Percentiles rank a stretch among this genome's conserved stretches.
phyloP scores from a whole-genome alignment of 2,797 vertebrate genomes.

The Helicolenus hilgendorfi region DNA sequence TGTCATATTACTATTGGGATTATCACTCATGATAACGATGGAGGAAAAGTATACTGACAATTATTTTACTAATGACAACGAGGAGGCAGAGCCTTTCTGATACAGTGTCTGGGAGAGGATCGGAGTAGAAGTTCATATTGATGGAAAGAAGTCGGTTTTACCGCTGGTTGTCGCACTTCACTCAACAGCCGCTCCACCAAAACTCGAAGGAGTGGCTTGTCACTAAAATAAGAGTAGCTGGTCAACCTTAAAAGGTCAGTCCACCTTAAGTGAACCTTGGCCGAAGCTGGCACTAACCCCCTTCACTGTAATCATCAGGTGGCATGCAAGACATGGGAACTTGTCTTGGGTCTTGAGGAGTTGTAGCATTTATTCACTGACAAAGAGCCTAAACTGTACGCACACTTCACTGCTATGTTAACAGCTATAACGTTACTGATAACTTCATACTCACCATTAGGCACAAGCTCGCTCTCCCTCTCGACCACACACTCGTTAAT shows the following conservation, averaged over 20 bases:
- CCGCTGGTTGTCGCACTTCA: too few species aligned
- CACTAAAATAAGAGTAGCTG: too few species aligned
- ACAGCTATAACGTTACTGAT: too few species aligned
- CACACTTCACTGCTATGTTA: too few species aligned
- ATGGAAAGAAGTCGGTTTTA: not conserved
- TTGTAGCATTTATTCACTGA: not conserved
- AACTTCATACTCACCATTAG: too few species aligned
- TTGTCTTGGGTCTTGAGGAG: not conserved
- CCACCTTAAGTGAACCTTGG: too few species aligned
- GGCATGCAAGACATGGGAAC: not conserved
- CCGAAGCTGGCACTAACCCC: too few species aligned
- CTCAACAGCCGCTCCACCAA: too few species aligned
- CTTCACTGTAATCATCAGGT: not conserved
- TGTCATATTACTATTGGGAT: not conserved
- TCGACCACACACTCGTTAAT: accelerated
- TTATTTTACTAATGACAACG: not conserved
- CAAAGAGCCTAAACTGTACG: not conserved
- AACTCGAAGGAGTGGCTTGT: too few species aligned
- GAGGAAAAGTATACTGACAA: not conserved
- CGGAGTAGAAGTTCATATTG: not conserved
- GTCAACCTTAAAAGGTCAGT: too few species aligned
- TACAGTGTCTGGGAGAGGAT: not conserved
- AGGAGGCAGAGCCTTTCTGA: not conserved
- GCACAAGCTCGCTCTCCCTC: too few species aligned
- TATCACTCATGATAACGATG: not conserved